Percentiles rank a stretch among this genome's conserved stretches.
Conservation (phyloP, 2,113 vertebrate species). For the Trichechus manatus region DNA sequence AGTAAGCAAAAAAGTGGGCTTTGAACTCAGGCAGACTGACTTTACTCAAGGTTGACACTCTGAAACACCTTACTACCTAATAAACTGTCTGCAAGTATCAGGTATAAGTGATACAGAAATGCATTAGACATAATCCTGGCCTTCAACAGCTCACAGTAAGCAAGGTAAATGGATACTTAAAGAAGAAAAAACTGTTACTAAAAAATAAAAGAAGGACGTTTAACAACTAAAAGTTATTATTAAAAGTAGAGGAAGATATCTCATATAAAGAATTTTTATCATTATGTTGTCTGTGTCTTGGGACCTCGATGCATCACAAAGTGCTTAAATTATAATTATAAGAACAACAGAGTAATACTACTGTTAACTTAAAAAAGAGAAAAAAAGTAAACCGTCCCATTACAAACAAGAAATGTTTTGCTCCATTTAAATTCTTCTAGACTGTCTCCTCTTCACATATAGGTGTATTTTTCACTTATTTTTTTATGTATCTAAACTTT, state of each 20-base stretch:
- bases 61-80: background rate
- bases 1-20: background rate
- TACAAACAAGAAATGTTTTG: background rate
- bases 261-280: background rate
- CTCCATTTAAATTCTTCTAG: background rate
- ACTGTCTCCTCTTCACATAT: background rate
- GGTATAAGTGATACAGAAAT: background rate
- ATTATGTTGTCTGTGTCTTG: background rate
- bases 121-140: background rate
- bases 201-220: no score
- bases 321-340: background rate
- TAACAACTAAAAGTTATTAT: background rate
- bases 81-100: background rate
- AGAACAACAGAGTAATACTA: background rate
- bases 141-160: background rate
- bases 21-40: background rate
- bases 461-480: background rate
- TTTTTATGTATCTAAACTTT: background rate
- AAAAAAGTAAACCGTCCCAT: background rate
- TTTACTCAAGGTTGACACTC: fast-evolving
- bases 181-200: background rate
- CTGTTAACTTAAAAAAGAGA: background rate
- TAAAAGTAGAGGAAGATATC: background rate
- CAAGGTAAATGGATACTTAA: background rate
- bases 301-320: background rate